A percentile compares a stretch with the other conserved stretches of the same genome.
phyloP scores from a whole-genome alignment of 2,888 invertebrate species.

The Abrostola triplasia region DNA sequence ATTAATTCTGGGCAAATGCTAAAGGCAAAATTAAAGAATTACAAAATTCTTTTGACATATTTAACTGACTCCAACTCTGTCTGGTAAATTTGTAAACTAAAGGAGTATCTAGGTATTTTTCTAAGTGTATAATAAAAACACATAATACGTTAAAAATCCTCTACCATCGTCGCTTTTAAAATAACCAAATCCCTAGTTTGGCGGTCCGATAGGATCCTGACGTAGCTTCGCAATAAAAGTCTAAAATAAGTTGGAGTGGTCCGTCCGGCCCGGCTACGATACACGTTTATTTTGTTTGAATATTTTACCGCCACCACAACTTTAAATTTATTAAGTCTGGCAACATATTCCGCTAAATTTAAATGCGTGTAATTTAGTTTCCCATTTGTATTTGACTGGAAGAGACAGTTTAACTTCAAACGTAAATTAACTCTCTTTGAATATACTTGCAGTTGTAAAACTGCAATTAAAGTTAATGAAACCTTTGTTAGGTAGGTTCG shows the following conservation, averaged over 20 bases:
- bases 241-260: constrained; percentile 60
- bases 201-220: constrained; percentile 64
- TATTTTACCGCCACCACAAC: constrained; percentile 37
- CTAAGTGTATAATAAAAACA: neutral
- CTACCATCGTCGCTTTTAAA: constrained; percentile 22
- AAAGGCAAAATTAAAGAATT: no score
- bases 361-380: constrained; percentile 22
- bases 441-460: neutral
- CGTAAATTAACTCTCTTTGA: neutral
- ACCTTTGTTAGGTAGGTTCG: neutral
- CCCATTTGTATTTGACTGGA: constrained; percentile 3
- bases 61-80: no score
- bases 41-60: no score
- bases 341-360: constrained; percentile 39
- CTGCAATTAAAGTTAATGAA: constrained; percentile 6
- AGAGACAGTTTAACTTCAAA: neutral
- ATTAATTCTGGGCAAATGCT: no score
- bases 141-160: neutral
- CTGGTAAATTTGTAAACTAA: no score
- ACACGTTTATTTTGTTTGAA: constrained; percentile 52
- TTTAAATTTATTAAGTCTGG: constrained; percentile 44
- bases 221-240: constrained; percentile 66
- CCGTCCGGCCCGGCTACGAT: constrained; percentile 38
- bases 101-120: no score
- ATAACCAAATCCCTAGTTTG: constrained; percentile 43